Base-by-base conservation (phyloP, 1,140 invertebrate genomes). In the Centruroides sculpturatus region DNA sequence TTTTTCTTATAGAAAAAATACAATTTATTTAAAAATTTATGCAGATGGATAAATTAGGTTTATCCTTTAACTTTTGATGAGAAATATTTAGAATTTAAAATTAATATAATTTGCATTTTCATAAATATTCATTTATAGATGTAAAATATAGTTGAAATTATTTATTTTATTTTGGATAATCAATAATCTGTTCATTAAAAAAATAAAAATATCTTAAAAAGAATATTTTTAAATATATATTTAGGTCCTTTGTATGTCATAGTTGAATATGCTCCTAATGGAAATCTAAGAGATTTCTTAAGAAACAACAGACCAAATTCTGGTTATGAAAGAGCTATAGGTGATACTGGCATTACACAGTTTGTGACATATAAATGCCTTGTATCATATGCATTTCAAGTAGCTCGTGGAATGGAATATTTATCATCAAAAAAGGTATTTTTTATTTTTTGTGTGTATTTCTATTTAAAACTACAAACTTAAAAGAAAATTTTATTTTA, bases 331-430 rank as follows among this genome's bases (percentile, higher is more conserved):
- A 80, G 83, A 10, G 80, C 85, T 3, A 83, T 83, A 51, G 71
- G 69, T 52, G 47, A 36, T 13, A 51, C 57, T 35, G 51, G 55
- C 11, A 47, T 34, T 35, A 12, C 59, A 11, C 55, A 58, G 11
- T 49, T 52, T n/a, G 55, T 67, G 10, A 55, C 66, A 13, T 59
- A 60, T 46, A 59, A 60, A 35, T 89, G 98, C 74, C 78, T 98
- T 34, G 89, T 96, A 4, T 92, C 90, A 12, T 99, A 96, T 76
- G 88, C 93, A 0, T 96, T 89, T 73, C 94, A 99, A 81, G 87
- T 98, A 11, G 60, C 94, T 2, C 80, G 89, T 64, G 95, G 95
- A 61, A 98, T 98, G 94, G 90, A 97, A 69, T 98, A 98, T 76
- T 78, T 99, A 55, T 84, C 92, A 5, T 93, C 91, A 5, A 83